Evolutionary conservation across 2,888 invertebrate genomes (phyloP).

Genomic region (Chorisops tibialis): DNA sequence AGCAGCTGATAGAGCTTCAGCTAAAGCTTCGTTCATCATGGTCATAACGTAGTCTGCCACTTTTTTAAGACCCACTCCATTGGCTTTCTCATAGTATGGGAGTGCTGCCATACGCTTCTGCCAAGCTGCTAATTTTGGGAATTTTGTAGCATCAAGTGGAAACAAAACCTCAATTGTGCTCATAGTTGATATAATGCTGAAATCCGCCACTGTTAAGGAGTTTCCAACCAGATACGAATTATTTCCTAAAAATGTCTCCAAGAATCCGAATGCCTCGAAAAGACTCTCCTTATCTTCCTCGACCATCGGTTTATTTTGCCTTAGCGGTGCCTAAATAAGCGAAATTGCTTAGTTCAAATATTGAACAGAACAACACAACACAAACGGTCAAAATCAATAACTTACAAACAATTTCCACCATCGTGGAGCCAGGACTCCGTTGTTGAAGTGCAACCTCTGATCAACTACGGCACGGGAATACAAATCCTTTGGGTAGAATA

Average conservation of each 20-base stretch:
- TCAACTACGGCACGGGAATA: slow-evolving; percentile 40
- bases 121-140: slow-evolving; percentile 41
- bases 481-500: slow-evolving; percentile 43
- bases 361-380: neutral
- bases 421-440: slow-evolving; percentile 37
- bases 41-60: slow-evolving; percentile 1
- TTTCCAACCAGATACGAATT: slow-evolving; percentile 39
- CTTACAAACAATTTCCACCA: slow-evolving; percentile 25
- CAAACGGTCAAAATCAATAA: neutral
- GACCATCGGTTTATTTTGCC: neutral
- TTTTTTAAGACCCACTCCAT: slow-evolving; percentile 36
- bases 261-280: slow-evolving; percentile 29
- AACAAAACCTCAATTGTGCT: slow-evolving; percentile 35
- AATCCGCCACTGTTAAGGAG: slow-evolving; percentile 41
- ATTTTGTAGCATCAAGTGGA: slow-evolving; percentile 38
- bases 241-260: slow-evolving; percentile 36
- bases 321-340: neutral
- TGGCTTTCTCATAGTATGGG: slow-evolving; percentile 43
- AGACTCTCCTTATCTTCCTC: neutral
- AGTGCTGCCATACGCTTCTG: slow-evolving; percentile 40
- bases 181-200: slow-evolving; percentile 40
- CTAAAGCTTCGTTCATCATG: no score
- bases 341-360: neutral
- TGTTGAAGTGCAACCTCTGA: slow-evolving; percentile 44
- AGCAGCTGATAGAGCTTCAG: no score